These are phyloP conservation scores for Callipepla californica DNA, from an alignment of 2,113 vertebrate species.

Conservation along the genomic window DNA sequence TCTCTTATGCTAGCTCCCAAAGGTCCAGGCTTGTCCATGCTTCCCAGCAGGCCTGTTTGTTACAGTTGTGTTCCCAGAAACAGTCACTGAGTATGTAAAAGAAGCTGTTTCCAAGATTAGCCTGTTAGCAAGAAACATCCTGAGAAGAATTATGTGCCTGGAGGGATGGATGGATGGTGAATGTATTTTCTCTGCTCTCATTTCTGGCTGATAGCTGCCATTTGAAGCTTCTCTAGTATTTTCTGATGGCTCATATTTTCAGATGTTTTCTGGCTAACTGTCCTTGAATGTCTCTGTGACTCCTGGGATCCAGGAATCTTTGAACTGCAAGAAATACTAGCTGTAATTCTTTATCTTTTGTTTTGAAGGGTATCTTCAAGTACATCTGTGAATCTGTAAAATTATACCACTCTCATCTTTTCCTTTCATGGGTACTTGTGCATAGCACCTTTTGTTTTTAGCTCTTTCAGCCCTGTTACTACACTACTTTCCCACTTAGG, in stretches of 20 bases:
- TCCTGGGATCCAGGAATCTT: not conserved
- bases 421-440: not conserved
- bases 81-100: not conserved
- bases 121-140: not conserved
- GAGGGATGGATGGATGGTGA: not conserved
- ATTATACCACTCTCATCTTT: not conserved
- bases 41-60: slow-evolving; percentile 3
- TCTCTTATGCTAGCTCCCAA: not conserved
- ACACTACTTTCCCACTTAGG: not conserved
- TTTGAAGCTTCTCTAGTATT: not conserved
- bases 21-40: not conserved
- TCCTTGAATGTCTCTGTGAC: not conserved
- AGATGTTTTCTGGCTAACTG: not conserved
- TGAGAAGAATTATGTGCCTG: not conserved
- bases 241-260: slow-evolving; percentile 10
- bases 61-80: not conserved
- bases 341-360: not conserved
- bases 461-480: not conserved
- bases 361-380: not conserved
- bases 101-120: not conserved
- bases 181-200: not conserved
- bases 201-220: not conserved
- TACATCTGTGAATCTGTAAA: not conserved
- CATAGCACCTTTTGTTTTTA: not conserved
- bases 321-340: not conserved